Evolutionary conservation across 1,140 invertebrate genomes (phyloP), one percentile per base, ranked within the genome.

Genomic region (Papilio dardanus): DNA sequence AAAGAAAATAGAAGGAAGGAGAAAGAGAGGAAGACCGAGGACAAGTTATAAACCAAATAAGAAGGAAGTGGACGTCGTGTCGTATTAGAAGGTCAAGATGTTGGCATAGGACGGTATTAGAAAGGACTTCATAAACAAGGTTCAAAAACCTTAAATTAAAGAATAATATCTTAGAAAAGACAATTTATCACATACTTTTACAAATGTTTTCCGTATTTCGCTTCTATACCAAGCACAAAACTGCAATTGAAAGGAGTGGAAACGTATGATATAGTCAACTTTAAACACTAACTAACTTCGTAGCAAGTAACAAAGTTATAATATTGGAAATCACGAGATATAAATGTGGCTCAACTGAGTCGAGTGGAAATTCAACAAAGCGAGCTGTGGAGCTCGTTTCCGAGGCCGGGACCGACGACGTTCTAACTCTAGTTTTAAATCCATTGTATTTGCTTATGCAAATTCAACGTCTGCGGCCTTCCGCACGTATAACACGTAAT

Each of bases 241-340:
- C 16, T 46, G n/a, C n/a, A n/a, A n/a, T n/a, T n/a, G n/a, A n/a
- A n/a, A n/a, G n/a, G n/a, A n/a, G n/a, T n/a, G n/a, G n/a, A n/a
- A n/a, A 46, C 7, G 42, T 12, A 46, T 1, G 7, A 46, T 19
- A 4, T 16, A 58, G 3, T 28, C 54, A 62, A 19, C n/a, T 28
- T 62, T 8, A 1, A 28, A 62, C 24, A 8, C 6, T 5, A 19
- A 19, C n/a, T 62, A 4, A 30, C 54, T 30, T 28, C 46, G 0
- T 14, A 62, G 54, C 12, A 16, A 58, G 54, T 62, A 62, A 69
- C 35, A 24, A 69, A 69, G 7, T 69, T 21, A 62, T 62, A 37
- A 40, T 42, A 69, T 40, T 42, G 67, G 67, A 69, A 40, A 69
- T 69, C 35, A 21, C 67, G 67, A 69, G 31, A 69, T 40, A 69